Base-by-base conservation (phyloP, 2,113 vertebrate genomes). In the Nothoprocta pentlandii region DNA sequence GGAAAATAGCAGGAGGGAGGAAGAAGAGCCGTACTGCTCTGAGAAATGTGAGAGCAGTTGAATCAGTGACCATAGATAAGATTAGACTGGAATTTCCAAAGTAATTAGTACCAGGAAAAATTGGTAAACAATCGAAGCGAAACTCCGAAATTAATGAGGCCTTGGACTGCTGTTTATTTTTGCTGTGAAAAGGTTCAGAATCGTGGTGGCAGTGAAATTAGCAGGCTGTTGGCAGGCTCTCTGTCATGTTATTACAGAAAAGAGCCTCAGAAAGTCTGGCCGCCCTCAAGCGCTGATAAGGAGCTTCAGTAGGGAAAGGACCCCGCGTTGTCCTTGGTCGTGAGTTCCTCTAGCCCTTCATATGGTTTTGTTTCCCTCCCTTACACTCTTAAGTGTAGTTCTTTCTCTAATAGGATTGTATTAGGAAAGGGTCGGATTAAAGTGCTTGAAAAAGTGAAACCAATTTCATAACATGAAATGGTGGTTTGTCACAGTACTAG, bases 71-170 rank as follows among this genome's bases (percentile, higher is more conserved):
- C 78, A 73, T 3, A 80, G 95, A 93, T 93, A 88, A 95, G 90
- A 93, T 93, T 90, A 47, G 83, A 25, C 69, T 75, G 90, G 95
- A 94, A 93, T 92, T 90, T 81, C 88, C 74, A 8, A 59, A 93
- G 71, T 69, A 51, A 15, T 71, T 32, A 51, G 82, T 51, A 82
- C 61, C 85, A 94, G 88, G 9, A 59, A 44, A 74, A 66, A 32
- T 0, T 26, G 67, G 61, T 67, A 78, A 93, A 41, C 51, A 47
- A 16, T 14, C 22, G 62, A 90, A 84, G 64, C 7, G 4, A 76
- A 93, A 64, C 69, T 34, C 78, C 39, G 47, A 17, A 16, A 53
- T 20, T 25, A 47, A 4, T 84, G 9, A 9, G 39, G 28, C 66
- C 90, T 63, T 39, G 34, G 42, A 10, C 12, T 75, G 83, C 23